A percentile compares a stretch with the other conserved stretches of the same genome.
Evolutionary conservation across 2,888 invertebrate genomes (phyloP).

Genomic region (Tipula vernalis): DNA sequence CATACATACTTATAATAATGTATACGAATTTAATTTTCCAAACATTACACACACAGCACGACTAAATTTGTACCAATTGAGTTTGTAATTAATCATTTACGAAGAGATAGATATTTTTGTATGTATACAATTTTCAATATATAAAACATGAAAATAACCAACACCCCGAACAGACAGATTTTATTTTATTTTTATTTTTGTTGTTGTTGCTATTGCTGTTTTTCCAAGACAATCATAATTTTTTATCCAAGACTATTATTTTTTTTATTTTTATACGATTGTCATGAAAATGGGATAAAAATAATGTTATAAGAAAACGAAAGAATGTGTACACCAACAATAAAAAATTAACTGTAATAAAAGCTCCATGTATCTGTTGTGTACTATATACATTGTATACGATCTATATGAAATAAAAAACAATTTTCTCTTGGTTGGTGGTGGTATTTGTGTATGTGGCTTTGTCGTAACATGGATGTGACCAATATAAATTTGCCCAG

Average conservation of each 20-base stretch:
- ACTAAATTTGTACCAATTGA: not conserved
- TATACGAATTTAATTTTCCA: not conserved
- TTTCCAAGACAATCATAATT: not conserved
- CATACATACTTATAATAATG: not conserved
- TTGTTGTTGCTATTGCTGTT: no score
- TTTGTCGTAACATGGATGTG: not conserved
- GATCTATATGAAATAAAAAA: not conserved
- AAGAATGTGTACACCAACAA: not conserved
- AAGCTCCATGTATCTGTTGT: not conserved
- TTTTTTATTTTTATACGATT: not conserved
- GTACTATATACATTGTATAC: not conserved
- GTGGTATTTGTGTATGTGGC: not conserved
- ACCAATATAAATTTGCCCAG: not conserved
- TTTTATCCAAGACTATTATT: not conserved
- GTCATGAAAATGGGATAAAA: not conserved
- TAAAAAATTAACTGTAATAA: not conserved
- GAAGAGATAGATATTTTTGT: not conserved
- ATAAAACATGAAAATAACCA: not conserved
- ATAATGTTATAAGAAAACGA: not conserved
- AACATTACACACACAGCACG: not conserved
- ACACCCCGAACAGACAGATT: not conserved
- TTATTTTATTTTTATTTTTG: not conserved
- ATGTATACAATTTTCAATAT: not conserved
- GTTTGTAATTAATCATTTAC: not conserved
- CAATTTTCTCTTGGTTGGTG: not conserved